A percentile compares a stretch with the other conserved stretches of the same genome.
Evolutionary conservation across 2,888 invertebrate species (phyloP).

Genomic region (Napeogenes sylphis): DNA sequence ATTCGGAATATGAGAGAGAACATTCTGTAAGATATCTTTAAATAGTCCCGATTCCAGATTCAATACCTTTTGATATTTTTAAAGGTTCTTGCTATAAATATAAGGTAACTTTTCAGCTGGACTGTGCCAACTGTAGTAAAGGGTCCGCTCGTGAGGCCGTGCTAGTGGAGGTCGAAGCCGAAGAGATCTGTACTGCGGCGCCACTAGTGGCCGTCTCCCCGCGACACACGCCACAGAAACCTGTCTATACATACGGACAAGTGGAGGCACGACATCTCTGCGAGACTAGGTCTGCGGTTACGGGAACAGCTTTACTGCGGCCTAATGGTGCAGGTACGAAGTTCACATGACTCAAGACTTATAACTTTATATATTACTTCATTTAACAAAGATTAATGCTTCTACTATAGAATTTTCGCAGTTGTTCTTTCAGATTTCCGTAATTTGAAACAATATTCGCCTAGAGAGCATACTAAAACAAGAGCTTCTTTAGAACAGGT

Average conservation of each 20-base stretch:
- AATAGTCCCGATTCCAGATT: not conserved
- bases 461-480: slow-evolving; percentile 47
- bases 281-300: slow-evolving; percentile 65
- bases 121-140: slow-evolving; percentile 57
- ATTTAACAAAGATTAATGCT: not conserved
- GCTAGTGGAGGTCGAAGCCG: slow-evolving; percentile 88
- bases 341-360: not conserved
- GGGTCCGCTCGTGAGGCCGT: slow-evolving; percentile 83
- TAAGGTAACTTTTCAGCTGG: slow-evolving; percentile 41
- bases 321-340: slow-evolving; percentile 57
- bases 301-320: slow-evolving; percentile 67
- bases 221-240: slow-evolving; percentile 81
- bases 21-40: slow-evolving; percentile 50
- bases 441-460: slow-evolving; percentile 33
- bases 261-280: slow-evolving; percentile 75
- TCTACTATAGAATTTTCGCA: slow-evolving; percentile 21
- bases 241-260: slow-evolving; percentile 83
- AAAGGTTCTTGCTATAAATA: not conserved
- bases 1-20: slow-evolving; percentile 75
- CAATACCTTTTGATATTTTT: not conserved
- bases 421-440: slow-evolving; percentile 52
- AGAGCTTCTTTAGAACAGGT: slow-evolving; percentile 63
- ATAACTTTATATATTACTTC: not conserved
- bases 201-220: slow-evolving; percentile 82
- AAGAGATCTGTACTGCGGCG: slow-evolving; percentile 87